phyloP scores from a whole-genome alignment of 1,140 invertebrate genomes.

The Ceratoteleas bidentatus region DNA sequence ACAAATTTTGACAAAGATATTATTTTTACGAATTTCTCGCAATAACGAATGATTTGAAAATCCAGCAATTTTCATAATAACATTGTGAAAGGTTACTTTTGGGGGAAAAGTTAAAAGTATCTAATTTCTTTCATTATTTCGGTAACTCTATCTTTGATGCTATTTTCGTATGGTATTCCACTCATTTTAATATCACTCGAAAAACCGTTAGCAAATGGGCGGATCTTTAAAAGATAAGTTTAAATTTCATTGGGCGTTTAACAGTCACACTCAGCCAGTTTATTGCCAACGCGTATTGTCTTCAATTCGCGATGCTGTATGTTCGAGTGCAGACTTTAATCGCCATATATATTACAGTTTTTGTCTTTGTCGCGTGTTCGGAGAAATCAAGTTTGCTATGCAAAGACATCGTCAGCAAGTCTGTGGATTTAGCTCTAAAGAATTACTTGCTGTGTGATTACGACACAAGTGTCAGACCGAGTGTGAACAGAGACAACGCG shows the following conservation, averaged over 20 bases:
- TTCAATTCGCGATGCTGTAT: constrained; percentile 14
- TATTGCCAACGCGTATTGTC: constrained; percentile 7
- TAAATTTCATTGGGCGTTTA: constrained; percentile 37
- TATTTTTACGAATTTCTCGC: too few relatives aligned
- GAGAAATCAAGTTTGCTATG: constrained; percentile 45
- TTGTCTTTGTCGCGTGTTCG: neutral
- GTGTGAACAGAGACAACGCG: constrained; percentile 70
- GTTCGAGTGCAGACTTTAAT: neutral
- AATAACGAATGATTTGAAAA: too few relatives aligned
- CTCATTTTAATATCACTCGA: neutral
- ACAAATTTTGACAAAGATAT: neutral
- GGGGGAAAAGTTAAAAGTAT: too few relatives aligned
- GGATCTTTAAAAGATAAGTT: constrained; percentile 10
- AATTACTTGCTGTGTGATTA: constrained; percentile 79
- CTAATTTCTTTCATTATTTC: too few relatives aligned
- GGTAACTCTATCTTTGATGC: too few relatives aligned
- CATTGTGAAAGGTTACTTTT: too few relatives aligned
- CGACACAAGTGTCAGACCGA: constrained; percentile 77
- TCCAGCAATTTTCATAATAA: too few relatives aligned
- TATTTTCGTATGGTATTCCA: too few relatives aligned
- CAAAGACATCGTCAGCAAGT: constrained; percentile 63
- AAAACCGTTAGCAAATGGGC: constrained; percentile 10
- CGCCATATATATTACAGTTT: constrained; percentile 6
- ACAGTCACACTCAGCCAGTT: constrained; percentile 15
- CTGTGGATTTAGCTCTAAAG: constrained; percentile 68